Base-by-base conservation (phyloP, 2,888 invertebrate species). In the Nomada lathburiana region DNA sequence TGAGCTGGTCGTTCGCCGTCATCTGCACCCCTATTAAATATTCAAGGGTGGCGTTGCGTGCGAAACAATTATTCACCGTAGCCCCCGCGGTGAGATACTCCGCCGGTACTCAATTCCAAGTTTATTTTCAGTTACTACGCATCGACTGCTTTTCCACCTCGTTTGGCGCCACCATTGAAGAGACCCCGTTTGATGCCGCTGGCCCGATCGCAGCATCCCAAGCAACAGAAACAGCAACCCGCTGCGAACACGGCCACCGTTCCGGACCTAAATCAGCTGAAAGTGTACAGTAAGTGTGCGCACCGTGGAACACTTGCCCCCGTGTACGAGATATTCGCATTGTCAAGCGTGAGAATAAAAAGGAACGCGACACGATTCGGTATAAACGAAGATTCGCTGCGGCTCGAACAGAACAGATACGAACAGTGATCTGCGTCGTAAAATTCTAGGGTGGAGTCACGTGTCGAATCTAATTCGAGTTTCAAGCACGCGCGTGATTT, bases 201-300 rank as follows among this genome's bases (percentile, higher is more conserved):
- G 60, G 93, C 93, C 75, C 93, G 94, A 87, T 92, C 91, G 80
- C 93, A 90, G 78, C 93, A 90, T 85, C 92, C 91, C 55, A 93
- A 91, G 85, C 92, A 90, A 82, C 92, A 89, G 86, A 91, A 90
- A 80, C 90, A 90, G 74, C 90, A 91, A 70, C 89, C 88, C 71
- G 82, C 86, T 90, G 92, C 93, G 63, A 94, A 93, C 89, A 91
- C 94, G 80, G 75, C 92, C 92, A 84, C 94, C 94, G 83, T 94
- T 94, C 89, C 93, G 50, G 93, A 94, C 84, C 91, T 95, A 88
- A 95, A 95, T 92, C 95, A 96, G 93, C 95, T 96, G 88, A 96
- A 96, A 95, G 95, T 95, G 85, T 96, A 96, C 94, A 96, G 96
- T 96, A 94, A 96, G 96, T 95, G n/a, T n/a, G 10, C 16, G 5